Evolutionary conservation across 1,140 invertebrate genomes (phyloP).

Genomic region (Drosophila rhopaloa): DNA sequence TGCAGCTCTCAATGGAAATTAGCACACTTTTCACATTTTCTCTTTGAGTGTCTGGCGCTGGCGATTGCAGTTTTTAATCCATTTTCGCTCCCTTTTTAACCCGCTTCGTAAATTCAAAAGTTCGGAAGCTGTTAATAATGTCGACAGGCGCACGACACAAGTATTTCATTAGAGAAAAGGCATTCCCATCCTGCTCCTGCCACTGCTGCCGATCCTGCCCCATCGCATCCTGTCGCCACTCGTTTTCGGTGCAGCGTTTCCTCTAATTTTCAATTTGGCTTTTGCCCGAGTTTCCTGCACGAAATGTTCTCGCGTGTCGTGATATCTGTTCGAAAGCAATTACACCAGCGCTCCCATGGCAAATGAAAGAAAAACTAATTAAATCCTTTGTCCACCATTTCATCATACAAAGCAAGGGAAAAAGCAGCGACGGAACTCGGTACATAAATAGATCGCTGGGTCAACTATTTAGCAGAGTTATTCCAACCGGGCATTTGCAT

Average conservation of each 20-base stretch:
- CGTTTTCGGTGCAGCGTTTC: constrained; percentile 20
- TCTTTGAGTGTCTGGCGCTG: constrained; percentile 35
- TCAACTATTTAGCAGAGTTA: constrained; percentile 36
- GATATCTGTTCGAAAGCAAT: constrained; percentile 73
- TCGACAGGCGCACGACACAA: constrained; percentile 79
- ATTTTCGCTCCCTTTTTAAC: constrained; percentile 26
- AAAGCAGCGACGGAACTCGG: background rate
- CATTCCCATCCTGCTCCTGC: constrained; percentile 20
- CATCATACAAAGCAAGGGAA: constrained; percentile 35
- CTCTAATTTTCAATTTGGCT: constrained; percentile 56
- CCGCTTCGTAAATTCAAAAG: constrained; percentile 68
- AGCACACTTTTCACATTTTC: constrained; percentile 72
- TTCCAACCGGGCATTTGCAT: constrained; percentile 20
- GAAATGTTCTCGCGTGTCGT: constrained; percentile 48
- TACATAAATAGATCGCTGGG: constrained; percentile 38
- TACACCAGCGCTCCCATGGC: constrained; percentile 50
- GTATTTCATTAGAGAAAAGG: constrained; percentile 74
- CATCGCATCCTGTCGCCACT: constrained; percentile 25
- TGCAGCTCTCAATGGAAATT: constrained; percentile 63
- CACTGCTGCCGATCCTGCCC: background rate
- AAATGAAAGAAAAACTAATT: constrained; percentile 83
- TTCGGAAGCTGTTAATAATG: constrained; percentile 80
- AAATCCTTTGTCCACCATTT: constrained; percentile 77
- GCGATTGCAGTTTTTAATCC: constrained; percentile 49
- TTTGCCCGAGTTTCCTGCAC: constrained; percentile 52